Evolutionary conservation across 2,888 invertebrate species (phyloP).

Genomic region (Alviniconcha strummeri): DNA sequence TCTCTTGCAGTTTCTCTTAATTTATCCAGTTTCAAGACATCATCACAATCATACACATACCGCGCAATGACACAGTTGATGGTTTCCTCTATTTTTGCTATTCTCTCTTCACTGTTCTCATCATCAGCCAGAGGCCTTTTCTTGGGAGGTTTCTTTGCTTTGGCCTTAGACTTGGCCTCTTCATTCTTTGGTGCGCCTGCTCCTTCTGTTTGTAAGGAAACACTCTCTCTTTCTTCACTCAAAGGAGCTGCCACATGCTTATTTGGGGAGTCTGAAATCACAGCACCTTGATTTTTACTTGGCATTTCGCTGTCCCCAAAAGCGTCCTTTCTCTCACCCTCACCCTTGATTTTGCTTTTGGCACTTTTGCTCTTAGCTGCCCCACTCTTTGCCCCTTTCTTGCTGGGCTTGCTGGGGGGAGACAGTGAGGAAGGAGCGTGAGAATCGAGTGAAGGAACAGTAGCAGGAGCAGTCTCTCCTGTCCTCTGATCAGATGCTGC

Average conservation of each 20-base stretch:
- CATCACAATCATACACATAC: conserved; percentile 38
- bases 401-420: conserved; percentile 1
- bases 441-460: neutral
- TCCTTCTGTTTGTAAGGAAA: neutral
- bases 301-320: neutral
- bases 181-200: neutral
- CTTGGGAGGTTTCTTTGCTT: conserved; percentile 34
- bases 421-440: neutral
- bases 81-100: conserved; percentile 29
- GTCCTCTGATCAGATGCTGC: conserved; percentile 17
- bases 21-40: conserved; percentile 13
- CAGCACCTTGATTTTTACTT: neutral
- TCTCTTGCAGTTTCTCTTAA: conserved; percentile 10
- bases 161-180: conserved; percentile 6
- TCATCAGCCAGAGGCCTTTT: conserved; percentile 37
- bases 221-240: neutral
- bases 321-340: neutral
- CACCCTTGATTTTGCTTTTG: conserved; percentile 5
- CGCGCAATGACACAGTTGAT: conserved; percentile 41
- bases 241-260: neutral
- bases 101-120: conserved; percentile 31
- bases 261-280: neutral
- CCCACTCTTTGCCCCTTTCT: conserved; percentile 8
- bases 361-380: conserved; percentile 27
- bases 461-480: neutral